phyloP scores from a whole-genome alignment of 1,140 invertebrate species.

The Apocrypta bakeri region DNA sequence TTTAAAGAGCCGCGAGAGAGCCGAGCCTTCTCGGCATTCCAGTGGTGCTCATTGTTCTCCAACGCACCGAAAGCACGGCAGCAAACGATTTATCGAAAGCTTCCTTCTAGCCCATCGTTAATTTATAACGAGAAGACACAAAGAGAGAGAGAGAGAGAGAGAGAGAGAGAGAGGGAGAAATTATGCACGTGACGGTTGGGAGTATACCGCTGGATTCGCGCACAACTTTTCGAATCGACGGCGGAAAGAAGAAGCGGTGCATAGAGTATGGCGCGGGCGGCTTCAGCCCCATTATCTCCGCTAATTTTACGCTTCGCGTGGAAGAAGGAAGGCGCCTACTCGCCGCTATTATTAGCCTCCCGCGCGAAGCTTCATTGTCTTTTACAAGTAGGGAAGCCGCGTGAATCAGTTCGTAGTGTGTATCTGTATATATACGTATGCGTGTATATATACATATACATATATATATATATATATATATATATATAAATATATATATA shows the following conservation, averaged over 20 bases:
- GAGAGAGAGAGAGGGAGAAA: too few relatives aligned
- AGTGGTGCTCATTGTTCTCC: slow-evolving; percentile 63
- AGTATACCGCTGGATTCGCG: too few relatives aligned
- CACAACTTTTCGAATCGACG: too few relatives aligned
- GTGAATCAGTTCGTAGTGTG: background rate
- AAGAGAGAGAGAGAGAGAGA: too few relatives aligned
- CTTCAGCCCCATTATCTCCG: slow-evolving; percentile 36
- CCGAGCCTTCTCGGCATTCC: slow-evolving; percentile 58
- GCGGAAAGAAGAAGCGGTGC: background rate
- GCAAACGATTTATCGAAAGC: background rate
- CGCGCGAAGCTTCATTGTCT: slow-evolving; percentile 24
- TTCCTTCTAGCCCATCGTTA: too few relatives aligned
- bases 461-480: too few relatives aligned
- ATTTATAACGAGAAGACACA: too few relatives aligned
- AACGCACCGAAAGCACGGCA: background rate
- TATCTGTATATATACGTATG: too few relatives aligned
- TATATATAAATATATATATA: too few relatives aligned
- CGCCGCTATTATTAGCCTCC: slow-evolving; percentile 22
- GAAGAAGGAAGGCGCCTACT: background rate
- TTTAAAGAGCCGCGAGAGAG: slow-evolving; percentile 69
- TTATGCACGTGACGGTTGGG: too few relatives aligned
- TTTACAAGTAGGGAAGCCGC: background rate
- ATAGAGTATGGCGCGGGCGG: background rate
- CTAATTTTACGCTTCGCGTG: slow-evolving; percentile 40
- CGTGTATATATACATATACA: too few relatives aligned